A percentile compares a stretch with the other conserved stretches of the same genome.
Evolutionary conservation across 1,140 invertebrate species (phyloP).

Genomic region (Drosophila navojoa): DNA sequence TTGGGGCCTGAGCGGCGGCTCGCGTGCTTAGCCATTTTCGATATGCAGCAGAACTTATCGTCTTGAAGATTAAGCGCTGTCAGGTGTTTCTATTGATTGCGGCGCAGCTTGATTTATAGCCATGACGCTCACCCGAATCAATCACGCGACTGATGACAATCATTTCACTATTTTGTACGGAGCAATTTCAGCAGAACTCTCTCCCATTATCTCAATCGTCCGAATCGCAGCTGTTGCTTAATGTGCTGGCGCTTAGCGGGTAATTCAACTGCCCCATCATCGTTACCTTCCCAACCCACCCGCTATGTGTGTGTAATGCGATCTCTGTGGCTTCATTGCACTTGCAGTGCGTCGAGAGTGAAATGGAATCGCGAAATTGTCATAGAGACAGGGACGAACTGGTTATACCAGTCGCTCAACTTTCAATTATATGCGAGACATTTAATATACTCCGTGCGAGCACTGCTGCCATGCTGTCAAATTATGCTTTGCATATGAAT

Average conservation of each 20-base stretch:
- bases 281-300: background rate
- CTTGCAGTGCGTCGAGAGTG: slow-evolving; percentile 35
- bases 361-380: slow-evolving; percentile 49
- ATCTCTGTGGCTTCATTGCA: slow-evolving; percentile 76
- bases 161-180: background rate
- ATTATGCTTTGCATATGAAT: slow-evolving; percentile 36
- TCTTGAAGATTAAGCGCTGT: slow-evolving; percentile 40
- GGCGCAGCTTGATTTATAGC: slow-evolving; percentile 38
- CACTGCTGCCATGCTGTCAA: slow-evolving; percentile 34
- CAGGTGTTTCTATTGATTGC: slow-evolving; percentile 53
- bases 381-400: slow-evolving; percentile 30
- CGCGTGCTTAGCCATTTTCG: slow-evolving; percentile 39
- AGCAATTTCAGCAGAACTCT: background rate
- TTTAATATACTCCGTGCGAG: slow-evolving; percentile 29
- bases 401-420: slow-evolving; percentile 56
- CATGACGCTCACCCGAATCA: slow-evolving; percentile 39
- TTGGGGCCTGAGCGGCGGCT: slow-evolving; percentile 33
- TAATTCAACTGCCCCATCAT: slow-evolving; percentile 35
- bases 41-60: slow-evolving; percentile 46
- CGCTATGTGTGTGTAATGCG: slow-evolving; percentile 56
- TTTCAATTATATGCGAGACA: slow-evolving; percentile 56
- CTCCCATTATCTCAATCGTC: slow-evolving; percentile 50
- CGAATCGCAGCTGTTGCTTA: slow-evolving; percentile 33
- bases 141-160: slow-evolving; percentile 28
- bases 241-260: slow-evolving; percentile 43